Evolutionary conservation across 2,113 vertebrate genomes (phyloP).

Genomic region (Felis catus): F.catus_Fca126_mat1.0 CM031417.1:74873001-74873500

Average conservation of each 20-base stretch:
- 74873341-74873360: too few species aligned
- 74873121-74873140: not conserved
- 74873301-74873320: too few species aligned
- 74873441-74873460: not conserved
- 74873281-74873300: too few species aligned
- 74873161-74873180: not conserved
- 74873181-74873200: too few species aligned
- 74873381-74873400: not conserved
- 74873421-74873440: not conserved
- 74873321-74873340: too few species aligned
- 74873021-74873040: not conserved
- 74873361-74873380: not conserved
- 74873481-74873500: not conserved
- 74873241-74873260: too few species aligned
- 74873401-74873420: not conserved
- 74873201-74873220: too few species aligned
- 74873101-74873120: not conserved
- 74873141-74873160: not conserved
- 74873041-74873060: not conserved
- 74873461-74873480: not conserved
- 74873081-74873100: too few species aligned
- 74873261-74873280: too few species aligned
- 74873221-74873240: too few species aligned
- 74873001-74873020: not conserved
- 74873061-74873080: not conserved